phyloP scores from a whole-genome alignment of 2,113 vertebrate species.

The Propithecus coquereli region DNA sequence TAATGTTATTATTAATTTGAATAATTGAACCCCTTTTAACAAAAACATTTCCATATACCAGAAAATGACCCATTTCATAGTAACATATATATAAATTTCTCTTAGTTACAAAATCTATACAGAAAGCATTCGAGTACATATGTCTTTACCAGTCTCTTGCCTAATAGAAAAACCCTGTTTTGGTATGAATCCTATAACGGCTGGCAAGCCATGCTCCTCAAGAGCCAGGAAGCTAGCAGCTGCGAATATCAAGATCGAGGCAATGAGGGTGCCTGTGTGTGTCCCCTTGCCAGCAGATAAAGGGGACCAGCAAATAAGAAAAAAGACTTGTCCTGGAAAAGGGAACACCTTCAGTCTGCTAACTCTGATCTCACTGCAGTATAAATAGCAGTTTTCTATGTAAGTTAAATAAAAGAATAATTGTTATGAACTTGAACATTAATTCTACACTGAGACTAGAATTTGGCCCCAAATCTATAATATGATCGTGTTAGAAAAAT shows the following conservation, averaged over 20 bases:
- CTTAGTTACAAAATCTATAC: background rate
- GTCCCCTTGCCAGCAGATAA: background rate
- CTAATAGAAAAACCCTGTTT: background rate
- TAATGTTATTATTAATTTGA: slow-evolving; percentile 7
- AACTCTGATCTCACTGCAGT: background rate
- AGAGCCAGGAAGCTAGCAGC: background rate
- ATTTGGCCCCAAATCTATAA: background rate
- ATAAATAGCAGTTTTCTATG: background rate
- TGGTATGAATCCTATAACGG: background rate
- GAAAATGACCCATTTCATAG: slow-evolving; percentile 11
- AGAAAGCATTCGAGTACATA: background rate
- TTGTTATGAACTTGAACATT: slow-evolving; percentile 9
- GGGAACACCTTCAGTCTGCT: background rate
- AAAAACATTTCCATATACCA: background rate
- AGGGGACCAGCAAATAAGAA: background rate
- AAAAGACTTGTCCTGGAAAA: background rate
- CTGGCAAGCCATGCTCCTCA: background rate
- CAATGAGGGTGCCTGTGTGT: background rate
- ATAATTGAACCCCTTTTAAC: slow-evolving; percentile 20
- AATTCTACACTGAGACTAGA: slow-evolving; percentile 1
- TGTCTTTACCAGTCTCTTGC: background rate
- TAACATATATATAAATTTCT: background rate
- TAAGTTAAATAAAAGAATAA: background rate
- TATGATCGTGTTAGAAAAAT: slow-evolving; percentile 21
- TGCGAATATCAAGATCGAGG: background rate